Evolutionary conservation across 1,140 invertebrate species (phyloP).

Genomic region (Bombus picipes): DNA sequence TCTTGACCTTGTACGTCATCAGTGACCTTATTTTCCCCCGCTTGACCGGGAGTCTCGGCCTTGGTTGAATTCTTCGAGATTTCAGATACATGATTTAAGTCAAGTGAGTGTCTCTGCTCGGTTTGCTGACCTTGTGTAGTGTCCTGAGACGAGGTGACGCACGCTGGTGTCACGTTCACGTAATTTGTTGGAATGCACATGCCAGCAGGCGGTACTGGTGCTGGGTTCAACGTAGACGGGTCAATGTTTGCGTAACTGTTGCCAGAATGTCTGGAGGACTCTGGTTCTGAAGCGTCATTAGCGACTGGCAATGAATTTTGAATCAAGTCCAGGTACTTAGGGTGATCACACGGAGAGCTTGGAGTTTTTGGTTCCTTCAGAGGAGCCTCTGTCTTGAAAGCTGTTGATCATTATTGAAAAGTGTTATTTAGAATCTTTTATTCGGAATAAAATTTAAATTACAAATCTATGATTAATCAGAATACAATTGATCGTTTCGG

Average conservation of each 20-base stretch:
- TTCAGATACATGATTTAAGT: neutral
- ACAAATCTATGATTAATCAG: neutral
- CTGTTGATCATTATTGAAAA: conserved; percentile 52
- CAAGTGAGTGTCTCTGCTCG: neutral
- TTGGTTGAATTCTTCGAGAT: conserved; percentile 20
- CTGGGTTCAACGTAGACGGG: conserved; percentile 34
- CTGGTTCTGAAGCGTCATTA: neutral
- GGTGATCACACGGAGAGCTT: conserved; percentile 67
- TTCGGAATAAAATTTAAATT: neutral
- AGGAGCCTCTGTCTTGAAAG: conserved; percentile 72
- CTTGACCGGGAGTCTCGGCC: neutral
- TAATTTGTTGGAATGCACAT: conserved; percentile 77
- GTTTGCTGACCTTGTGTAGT: neutral
- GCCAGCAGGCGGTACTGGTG: conserved; percentile 69
- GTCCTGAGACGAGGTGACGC: conserved; percentile 25
- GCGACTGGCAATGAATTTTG: conserved; percentile 12
- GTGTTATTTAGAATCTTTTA: neutral
- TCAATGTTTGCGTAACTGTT: conserved; percentile 71
- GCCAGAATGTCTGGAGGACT: neutral
- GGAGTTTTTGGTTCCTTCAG: conserved; percentile 74
- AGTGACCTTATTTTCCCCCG: conserved; percentile 9
- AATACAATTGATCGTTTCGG: neutral
- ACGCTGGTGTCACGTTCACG: conserved; percentile 61
- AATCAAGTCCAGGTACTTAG: conserved; percentile 47
- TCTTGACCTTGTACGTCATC: neutral